Conservation (phyloP, 2,888 invertebrate genomes). For the Calameuta idolon region DNA sequence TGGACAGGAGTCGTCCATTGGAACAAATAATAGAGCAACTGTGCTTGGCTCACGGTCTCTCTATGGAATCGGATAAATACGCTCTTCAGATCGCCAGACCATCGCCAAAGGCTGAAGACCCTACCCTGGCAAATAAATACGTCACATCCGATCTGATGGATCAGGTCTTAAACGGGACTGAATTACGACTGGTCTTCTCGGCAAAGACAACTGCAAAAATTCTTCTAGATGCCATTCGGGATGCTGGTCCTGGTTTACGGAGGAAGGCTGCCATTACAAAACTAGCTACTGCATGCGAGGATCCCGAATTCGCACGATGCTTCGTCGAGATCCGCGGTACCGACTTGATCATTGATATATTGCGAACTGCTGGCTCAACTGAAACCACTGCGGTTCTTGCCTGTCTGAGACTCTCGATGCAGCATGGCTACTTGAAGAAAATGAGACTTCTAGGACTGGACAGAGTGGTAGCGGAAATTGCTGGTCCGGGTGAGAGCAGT, state of each 20-base stretch:
- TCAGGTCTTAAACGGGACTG: constrained; percentile 21
- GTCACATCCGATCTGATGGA: constrained; percentile 19
- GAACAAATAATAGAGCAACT: constrained; percentile 18
- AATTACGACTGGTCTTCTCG: constrained; percentile 21
- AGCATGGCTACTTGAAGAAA: constrained; percentile 17
- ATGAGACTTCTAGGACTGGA: constrained; percentile 17
- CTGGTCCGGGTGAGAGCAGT: constrained; percentile 19
- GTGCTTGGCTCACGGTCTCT: constrained; percentile 13
- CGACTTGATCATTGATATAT: constrained; percentile 10
- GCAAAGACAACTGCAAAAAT: constrained; percentile 15
- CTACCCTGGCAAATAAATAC: constrained; percentile 19
- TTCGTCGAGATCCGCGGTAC: constrained; percentile 18
- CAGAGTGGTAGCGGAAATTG: constrained; percentile 21
- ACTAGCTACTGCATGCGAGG: constrained; percentile 21
- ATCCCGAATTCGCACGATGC: constrained; percentile 20
- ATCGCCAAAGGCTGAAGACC: constrained; percentile 19
- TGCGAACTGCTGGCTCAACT: constrained; percentile 9
- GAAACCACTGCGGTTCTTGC: constrained; percentile 20
- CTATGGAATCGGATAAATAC: constrained; percentile 12
- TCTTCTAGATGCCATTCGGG: constrained; percentile 18
- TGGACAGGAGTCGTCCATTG: constrained; percentile 19
- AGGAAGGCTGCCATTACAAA: constrained; percentile 15
- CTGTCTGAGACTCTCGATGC: constrained; percentile 22
- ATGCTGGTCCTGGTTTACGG: constrained; percentile 6
- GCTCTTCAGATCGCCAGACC: constrained; percentile 21